Evolutionary conservation across 1,140 invertebrate species (phyloP), one percentile per base, ranked within the genome.

Genomic region (Drosophila kepulauana): DNA sequence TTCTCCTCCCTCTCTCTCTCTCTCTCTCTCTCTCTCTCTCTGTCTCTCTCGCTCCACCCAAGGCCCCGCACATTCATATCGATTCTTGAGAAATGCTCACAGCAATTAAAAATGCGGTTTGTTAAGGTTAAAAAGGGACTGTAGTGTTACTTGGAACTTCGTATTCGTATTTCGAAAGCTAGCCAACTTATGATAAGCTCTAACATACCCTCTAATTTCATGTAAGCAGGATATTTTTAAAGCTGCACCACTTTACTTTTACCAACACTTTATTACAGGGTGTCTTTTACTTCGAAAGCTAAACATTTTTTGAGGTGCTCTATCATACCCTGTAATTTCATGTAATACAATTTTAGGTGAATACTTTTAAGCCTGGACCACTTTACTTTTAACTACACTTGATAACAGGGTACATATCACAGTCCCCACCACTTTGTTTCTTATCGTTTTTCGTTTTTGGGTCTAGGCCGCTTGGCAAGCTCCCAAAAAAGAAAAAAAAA

Each of bases 401-500:
- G 20, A 25, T 25, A 0, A 25, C 20, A 25, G 20, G 20, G 20
- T 25, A 25, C 20, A 25, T 25, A 25, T 25, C 20, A 25, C 20
- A 25, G 20, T 25, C 20, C 20, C 20, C 20, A 25, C 20, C 20
- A 25, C 20, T 13, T 2, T 5, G 16, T 58, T 13, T 54, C 5
- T 64, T 16, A 16, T 65, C 48, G 28, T 30, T 28, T 30, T 30
- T 45, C 25, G 20, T 65, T 68, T 68, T 59, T 59, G 56, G 66
- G 66, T 68, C 66, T 68, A 68, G 66, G 66, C 66, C 66, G 66
- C 56, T 61, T 68, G 66, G 54, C 66, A 35, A 28, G 38, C 46
- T 13, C 57, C 64, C 64, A 67, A 67, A 67, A 57, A 38, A 25
- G 3, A 25, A 38, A 38, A 5, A 33, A 38, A 8, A 10, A 35